These are phyloP conservation scores for Oncopodura yosiiana DNA, from an alignment of 1,140 invertebrate species.

Conservation along the genomic window DNA sequence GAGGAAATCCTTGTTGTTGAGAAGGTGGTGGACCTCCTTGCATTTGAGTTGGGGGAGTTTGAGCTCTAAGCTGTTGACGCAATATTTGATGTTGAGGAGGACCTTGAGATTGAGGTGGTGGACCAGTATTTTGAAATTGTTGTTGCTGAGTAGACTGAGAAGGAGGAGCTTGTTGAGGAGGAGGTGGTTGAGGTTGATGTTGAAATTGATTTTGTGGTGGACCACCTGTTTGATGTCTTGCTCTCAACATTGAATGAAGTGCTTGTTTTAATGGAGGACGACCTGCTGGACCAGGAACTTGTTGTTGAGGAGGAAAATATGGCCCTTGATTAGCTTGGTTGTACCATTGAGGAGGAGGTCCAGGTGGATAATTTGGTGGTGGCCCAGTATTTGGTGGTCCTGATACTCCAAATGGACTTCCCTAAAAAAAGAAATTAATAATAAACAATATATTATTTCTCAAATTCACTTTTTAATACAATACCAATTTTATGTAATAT, in stretches of 20 bases:
- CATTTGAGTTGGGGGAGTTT: conserved; percentile 18
- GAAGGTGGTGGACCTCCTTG: neutral
- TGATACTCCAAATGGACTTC: conserved; percentile 14
- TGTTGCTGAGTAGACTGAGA: conserved; percentile 40
- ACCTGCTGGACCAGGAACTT: conserved; percentile 32
- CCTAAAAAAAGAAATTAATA: neutral
- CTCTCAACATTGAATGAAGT: conserved; percentile 70
- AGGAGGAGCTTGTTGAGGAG: conserved; percentile 17
- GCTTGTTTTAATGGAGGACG: conserved; percentile 71
- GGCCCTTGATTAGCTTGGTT: conserved; percentile 32
- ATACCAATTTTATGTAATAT: conserved; percentile 10
- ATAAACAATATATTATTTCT: neutral
- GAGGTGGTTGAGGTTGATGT: conserved; percentile 36
- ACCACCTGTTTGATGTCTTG: conserved; percentile 45
- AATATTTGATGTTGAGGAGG: conserved; percentile 37
- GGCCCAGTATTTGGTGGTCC: conserved; percentile 13
- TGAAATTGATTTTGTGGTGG: conserved; percentile 39
- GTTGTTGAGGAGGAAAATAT: conserved; percentile 37
- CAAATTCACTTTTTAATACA: neutral
- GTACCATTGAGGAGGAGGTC: conserved; percentile 37
- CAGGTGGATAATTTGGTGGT: conserved; percentile 34
- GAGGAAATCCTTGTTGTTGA: neutral
- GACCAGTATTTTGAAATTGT: conserved; percentile 41
- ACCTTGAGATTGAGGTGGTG: neutral
- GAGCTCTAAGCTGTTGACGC: conserved; percentile 46